Percentiles rank a stretch among this genome's conserved stretches.
These are phyloP conservation scores for Struthidea cinerea DNA, from an alignment of 2,113 vertebrate genomes.

Conservation along the genomic window DNA sequence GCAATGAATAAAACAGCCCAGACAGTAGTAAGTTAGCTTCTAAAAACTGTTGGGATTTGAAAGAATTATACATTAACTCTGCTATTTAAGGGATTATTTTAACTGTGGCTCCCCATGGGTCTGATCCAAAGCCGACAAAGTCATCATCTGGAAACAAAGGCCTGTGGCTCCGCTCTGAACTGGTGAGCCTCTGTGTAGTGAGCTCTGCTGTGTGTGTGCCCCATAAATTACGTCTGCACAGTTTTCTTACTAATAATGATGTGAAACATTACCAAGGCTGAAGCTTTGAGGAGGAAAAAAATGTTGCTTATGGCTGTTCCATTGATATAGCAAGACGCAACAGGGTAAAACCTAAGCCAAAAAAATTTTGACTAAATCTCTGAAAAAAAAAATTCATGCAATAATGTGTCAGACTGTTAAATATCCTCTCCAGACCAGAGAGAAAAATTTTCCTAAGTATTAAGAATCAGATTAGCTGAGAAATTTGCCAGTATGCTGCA, in stretches of 20 bases:
- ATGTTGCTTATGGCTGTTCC: background rate
- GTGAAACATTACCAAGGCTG: background rate
- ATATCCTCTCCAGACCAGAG: background rate
- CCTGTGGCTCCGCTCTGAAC: background rate
- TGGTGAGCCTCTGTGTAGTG: background rate
- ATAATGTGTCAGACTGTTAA: background rate
- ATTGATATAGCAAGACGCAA: background rate
- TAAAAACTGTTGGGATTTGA: constrained; percentile 22
- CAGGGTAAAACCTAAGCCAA: background rate
- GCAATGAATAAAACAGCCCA: constrained; percentile 23
- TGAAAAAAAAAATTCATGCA: background rate
- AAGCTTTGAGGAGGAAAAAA: background rate
- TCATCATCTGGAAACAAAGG: background rate
- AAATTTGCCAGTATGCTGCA: background rate
- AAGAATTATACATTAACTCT: constrained; percentile 18
- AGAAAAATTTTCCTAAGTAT: background rate
- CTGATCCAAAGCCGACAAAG: background rate
- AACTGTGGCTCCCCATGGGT: background rate
- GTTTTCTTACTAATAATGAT: background rate
- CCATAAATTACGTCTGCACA: background rate
- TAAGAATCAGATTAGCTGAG: background rate
- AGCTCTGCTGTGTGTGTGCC: background rate
- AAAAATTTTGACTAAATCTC: background rate
- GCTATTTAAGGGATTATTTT: constrained; percentile 38
- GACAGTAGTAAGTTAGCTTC: constrained; percentile 39